Evolutionary conservation across 2,113 vertebrate species (phyloP).

Genomic region (Pluvialis apricaria): DNA sequence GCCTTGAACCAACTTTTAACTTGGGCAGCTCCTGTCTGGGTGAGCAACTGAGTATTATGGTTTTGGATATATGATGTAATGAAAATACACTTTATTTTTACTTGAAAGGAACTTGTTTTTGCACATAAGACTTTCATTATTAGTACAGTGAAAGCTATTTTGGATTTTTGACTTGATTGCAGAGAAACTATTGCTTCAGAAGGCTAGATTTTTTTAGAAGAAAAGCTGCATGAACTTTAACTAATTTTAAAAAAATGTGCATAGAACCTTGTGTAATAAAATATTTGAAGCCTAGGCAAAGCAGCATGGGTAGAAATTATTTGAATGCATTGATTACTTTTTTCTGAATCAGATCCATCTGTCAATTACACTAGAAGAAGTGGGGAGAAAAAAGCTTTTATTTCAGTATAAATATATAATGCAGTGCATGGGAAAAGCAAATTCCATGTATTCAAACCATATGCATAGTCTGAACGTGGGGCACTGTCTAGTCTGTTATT

Average conservation of each 20-base stretch:
- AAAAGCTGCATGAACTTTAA: background rate
- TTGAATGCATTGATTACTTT: constrained; percentile 23
- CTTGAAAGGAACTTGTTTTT: background rate
- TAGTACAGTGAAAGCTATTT: background rate
- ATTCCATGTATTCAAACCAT: constrained; percentile 47
- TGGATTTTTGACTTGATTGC: background rate
- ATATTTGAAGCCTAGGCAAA: background rate
- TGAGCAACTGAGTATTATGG: background rate
- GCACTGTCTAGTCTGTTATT: constrained; percentile 18
- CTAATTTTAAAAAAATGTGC: background rate
- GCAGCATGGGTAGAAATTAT: background rate
- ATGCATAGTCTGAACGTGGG: background rate
- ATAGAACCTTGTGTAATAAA: background rate
- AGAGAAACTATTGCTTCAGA: background rate
- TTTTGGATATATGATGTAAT: background rate
- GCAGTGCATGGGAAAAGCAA: constrained; percentile 19
- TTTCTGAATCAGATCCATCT: constrained; percentile 49
- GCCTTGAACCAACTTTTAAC: background rate
- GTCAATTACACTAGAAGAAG: background rate
- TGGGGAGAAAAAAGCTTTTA: background rate
- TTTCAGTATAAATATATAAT: constrained; percentile 29
- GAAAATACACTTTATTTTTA: background rate
- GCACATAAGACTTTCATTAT: background rate
- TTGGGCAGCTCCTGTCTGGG: background rate
- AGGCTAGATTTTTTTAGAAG: background rate